Evolutionary conservation across 2,888 invertebrate species (phyloP), one percentile per base, ranked within the genome.

Genomic region (Leucoptera coffeella): DNA sequence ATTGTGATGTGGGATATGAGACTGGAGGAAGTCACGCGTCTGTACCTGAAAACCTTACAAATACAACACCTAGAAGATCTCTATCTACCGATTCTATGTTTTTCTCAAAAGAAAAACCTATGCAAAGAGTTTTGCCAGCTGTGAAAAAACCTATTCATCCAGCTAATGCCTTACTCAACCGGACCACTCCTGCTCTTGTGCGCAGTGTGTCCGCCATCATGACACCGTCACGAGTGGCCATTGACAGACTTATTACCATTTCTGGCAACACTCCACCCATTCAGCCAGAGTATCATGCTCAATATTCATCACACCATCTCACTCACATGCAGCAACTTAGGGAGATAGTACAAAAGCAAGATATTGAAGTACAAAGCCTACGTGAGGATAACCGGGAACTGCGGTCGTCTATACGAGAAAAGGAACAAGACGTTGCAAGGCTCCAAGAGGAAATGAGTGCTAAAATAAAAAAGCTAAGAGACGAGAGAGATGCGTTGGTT

Each of bases 191-290:
- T 15, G 45, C 43, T 3, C 40, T 69, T n/a, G 47, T 57, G 11
- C 50, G 65, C 11, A 69, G 67, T 48, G 50, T 58, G 9, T 69
- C 67, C 24, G 67, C 62, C 10, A 65, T 69, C 14, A 42, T 69
- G 8, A 49, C 61, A 8, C 62, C 65, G 2, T 50, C 55, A 20
- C 50, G 50, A 30, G 64, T 64, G 7, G 52, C 52, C 7, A 67
- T 64, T 31, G 67, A 67, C 6, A 50, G 53, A 31, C 49, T 69
- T 2, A 59, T 67, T n/a, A 59, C 47, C 32, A 47, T 65, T 33
- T 48, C 60, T 10, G 62, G 57, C 0, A 52, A 35, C 30, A 60
- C 65, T 21, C 62, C 65, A 4, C 65, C 65, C 1, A 59, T 57
- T 4, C 26, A 22, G 12, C 48, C 50, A 3, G 15, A 25, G 4